Conservation (phyloP, 2,888 invertebrate genomes). For the Torymus tubicola region DNA sequence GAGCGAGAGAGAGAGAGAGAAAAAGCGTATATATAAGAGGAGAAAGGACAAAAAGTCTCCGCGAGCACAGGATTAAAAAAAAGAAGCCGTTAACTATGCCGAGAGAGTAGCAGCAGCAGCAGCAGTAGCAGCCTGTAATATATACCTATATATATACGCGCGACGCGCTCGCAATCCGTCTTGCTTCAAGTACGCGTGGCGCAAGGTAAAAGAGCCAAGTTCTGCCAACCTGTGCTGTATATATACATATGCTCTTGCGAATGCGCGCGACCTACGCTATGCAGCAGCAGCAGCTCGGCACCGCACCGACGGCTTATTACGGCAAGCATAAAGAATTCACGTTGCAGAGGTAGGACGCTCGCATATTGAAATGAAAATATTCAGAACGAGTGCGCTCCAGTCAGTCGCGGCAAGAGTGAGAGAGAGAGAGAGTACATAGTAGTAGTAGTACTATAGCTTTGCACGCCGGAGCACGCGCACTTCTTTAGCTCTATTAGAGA, state of each 20-base stretch:
- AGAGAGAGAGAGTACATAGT: no score
- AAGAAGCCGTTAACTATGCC: slow-evolving; percentile 29
- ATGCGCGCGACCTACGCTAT: no score
- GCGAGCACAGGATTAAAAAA: slow-evolving; percentile 2
- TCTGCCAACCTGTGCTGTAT: neutral
- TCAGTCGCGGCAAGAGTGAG: neutral
- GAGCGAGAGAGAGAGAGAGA: neutral
- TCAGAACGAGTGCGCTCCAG: slow-evolving; percentile 9
- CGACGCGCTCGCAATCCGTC: slow-evolving; percentile 16
- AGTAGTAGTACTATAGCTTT: neutral
- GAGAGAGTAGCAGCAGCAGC: neutral
- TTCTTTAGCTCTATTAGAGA: slow-evolving; percentile 31
- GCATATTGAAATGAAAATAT: slow-evolving; percentile 34
- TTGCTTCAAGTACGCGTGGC: slow-evolving; percentile 15
- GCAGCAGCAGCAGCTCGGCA: no score
- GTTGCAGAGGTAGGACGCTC: neutral
- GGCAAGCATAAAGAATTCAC: slow-evolving; percentile 35
- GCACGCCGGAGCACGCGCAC: neutral
- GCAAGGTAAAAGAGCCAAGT: slow-evolving; percentile 2
- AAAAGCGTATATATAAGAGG: neutral
- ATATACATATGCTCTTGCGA: neutral
- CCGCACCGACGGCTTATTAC: slow-evolving; percentile 25
- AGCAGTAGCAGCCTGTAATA: no score
- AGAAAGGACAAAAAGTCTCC: neutral
- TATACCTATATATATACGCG: neutral